Base-by-base conservation (phyloP, 2,113 vertebrate genomes). In the Micronisus gabar region DNA sequence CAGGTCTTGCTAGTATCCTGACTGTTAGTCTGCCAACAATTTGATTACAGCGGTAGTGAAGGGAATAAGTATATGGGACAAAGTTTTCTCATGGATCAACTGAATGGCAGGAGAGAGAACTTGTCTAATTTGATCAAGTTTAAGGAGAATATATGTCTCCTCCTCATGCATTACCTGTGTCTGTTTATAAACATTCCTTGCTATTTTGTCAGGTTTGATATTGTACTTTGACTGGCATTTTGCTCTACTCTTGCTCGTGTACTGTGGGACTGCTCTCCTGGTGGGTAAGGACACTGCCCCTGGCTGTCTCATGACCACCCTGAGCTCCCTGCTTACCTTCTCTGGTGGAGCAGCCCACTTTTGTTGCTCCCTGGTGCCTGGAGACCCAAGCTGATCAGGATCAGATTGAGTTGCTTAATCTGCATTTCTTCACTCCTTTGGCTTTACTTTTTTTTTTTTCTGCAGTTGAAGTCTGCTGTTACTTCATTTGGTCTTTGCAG, bases 171-270 rank as follows among this genome's bases (percentile, higher is more conserved):
- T 71, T 66, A 13, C 11, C 16, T 62, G 9, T 59, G 45, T 45
- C 36, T 80, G 15, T 56, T 90, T 74, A 26, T 84, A 56, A 87
- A 75, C 29, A 16, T 34, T 56, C 5, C 22, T 83, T 3, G 1
- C 34, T 52, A 6, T 45, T 76, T 61, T 70, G 13, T 87, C 48
- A 47, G 25, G 6, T 53, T 81, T 63, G 11, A 18, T 67, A 43
- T 5, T 58, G 20, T 32, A 63, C 30, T 84, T 90, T 52, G 25
- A 30, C 38, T 67, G 29, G 41, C 21, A 29, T 47, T 93, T 93
- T 73, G 20, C 41, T 59, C 4, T 52, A 5, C 63, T 62, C 45
- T 67, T 84, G 27, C 19, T 67, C 0, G 0, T 0, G 2, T 59
- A 9, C 40, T 40, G 17, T 61, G 56, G 55, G 5, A 78, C 27